These are phyloP conservation scores for Lordiphosa collinella DNA, from an alignment of 1,140 invertebrate species.

Conservation along the genomic window DNA sequence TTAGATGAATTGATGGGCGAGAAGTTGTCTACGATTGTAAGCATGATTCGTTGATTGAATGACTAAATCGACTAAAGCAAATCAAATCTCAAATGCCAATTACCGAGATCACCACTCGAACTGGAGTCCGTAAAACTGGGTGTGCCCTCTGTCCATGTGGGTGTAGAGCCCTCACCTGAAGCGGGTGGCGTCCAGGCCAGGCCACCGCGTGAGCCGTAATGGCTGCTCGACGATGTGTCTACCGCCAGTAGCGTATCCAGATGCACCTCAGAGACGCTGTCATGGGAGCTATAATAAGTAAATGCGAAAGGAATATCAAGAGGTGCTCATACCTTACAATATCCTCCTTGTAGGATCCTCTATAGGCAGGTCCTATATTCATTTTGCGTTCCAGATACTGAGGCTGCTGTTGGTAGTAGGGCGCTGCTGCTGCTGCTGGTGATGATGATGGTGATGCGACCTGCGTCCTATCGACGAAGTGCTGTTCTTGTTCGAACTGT, in stretches of 20 bases:
- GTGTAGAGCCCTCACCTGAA: conserved; percentile 95
- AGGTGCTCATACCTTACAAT: conserved; percentile 55
- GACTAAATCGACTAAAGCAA: conserved; percentile 25
- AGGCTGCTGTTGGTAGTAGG: conserved; percentile 69
- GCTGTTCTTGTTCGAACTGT: conserved; percentile 81
- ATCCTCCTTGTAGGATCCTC: conserved; percentile 76
- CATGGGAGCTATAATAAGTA: neutral
- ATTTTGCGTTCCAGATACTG: conserved; percentile 79
- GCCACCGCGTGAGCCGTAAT: conserved; percentile 76
- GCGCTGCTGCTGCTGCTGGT: conserved; percentile 79
- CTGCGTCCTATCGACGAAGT: conserved; percentile 79
- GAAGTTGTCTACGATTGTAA: conserved; percentile 77
- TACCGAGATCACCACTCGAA: conserved; percentile 88
- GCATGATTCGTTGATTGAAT: conserved; percentile 35
- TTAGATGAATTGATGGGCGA: conserved; percentile 79
- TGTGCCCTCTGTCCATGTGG: conserved; percentile 98
- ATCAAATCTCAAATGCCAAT: conserved; percentile 60
- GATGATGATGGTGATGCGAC: conserved; percentile 64
- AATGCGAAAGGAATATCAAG: neutral
- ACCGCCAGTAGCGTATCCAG: conserved; percentile 78
- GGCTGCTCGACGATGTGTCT: conserved; percentile 76
- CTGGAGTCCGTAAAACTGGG: conserved; percentile 98
- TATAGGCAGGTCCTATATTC: conserved; percentile 79
- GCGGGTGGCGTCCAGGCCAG: conserved; percentile 90
- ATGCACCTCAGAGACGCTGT: conserved; percentile 78